Evolutionary conservation across 2,797 vertebrate species (phyloP).

Genomic region (Enteromius anoplus): DNA sequence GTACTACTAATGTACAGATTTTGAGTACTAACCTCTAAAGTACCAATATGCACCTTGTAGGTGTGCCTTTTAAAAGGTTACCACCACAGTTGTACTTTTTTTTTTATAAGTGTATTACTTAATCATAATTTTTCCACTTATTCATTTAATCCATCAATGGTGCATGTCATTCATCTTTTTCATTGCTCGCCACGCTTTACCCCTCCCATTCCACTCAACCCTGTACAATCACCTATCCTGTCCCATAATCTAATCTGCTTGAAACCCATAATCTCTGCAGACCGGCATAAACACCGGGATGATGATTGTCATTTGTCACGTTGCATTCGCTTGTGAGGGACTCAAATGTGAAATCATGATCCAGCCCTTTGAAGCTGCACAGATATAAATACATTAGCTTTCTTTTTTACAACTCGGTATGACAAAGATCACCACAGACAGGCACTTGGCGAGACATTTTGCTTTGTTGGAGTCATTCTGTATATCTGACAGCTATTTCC

Average conservation of each 20-base stretch:
- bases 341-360: conserved; percentile 2
- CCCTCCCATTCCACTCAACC: conserved; percentile 22
- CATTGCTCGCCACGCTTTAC: conserved; percentile 4
- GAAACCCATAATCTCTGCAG: conserved; percentile 57
- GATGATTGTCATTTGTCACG: conserved; percentile 30
- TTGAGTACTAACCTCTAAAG: neutral
- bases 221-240: conserved; percentile 33
- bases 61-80: neutral
- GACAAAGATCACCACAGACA: conserved; percentile 23
- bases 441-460: conserved; percentile 6
- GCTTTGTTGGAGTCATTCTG: conserved; percentile 17
- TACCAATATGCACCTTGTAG: neutral
- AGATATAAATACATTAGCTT: conserved; percentile 20
- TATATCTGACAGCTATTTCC: conserved; percentile 28
- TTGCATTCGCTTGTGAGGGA: conserved; percentile 37
- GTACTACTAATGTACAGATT: neutral
- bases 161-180: conserved; percentile 47
- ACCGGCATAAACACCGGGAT: conserved; percentile 30
- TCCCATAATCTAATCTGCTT: conserved; percentile 52
- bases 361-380: neutral
- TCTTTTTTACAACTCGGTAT: neutral
- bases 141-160: conserved; percentile 10
- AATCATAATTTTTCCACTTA: conserved; percentile 9
- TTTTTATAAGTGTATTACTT: neutral
- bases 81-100: neutral